A percentile compares a stretch with the other conserved stretches of the same genome.
These are phyloP conservation scores for Acromyrmex heyeri DNA, from an alignment of 1,140 invertebrate species.

Conservation along the genomic window DNA sequence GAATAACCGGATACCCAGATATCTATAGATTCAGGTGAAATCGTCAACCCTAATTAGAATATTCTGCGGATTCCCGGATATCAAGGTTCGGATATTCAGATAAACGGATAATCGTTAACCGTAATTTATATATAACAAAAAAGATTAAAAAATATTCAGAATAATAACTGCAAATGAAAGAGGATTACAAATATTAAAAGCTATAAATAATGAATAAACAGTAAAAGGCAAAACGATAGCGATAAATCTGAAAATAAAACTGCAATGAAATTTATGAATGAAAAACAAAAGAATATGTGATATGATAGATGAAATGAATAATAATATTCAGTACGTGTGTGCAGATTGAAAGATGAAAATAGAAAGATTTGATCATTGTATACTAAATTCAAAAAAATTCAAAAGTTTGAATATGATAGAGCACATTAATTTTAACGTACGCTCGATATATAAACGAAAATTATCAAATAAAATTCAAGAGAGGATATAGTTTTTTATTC, in stretches of 20 bases:
- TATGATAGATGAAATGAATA: not conserved
- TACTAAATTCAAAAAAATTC: not conserved
- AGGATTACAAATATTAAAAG: not conserved
- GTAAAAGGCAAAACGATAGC: not conserved
- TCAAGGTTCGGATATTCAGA: too few species aligned
- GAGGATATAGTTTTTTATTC: constrained; percentile 20
- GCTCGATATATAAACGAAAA: not conserved
- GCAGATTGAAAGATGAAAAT: not conserved
- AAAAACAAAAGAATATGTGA: not conserved
- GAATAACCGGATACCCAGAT: too few species aligned
- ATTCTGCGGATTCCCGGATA: too few species aligned
- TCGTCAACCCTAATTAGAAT: too few species aligned
- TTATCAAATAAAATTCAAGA: not conserved
- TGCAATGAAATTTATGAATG: not conserved
- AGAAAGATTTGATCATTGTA: not conserved
- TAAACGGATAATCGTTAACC: too few species aligned
- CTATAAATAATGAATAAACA: not conserved
- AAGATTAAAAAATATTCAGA: not conserved
- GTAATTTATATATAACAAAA: not conserved
- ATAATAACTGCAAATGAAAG: not conserved
- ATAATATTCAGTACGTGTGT: not conserved
- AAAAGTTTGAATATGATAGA: not conserved
- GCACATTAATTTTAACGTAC: not conserved
- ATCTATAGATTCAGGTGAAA: too few species aligned
- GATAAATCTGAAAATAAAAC: not conserved